A percentile compares a stretch with the other conserved stretches of the same genome.
Conservation (phyloP, 2,113 vertebrate genomes). For the Cynoglossus semilaevis region DNA sequence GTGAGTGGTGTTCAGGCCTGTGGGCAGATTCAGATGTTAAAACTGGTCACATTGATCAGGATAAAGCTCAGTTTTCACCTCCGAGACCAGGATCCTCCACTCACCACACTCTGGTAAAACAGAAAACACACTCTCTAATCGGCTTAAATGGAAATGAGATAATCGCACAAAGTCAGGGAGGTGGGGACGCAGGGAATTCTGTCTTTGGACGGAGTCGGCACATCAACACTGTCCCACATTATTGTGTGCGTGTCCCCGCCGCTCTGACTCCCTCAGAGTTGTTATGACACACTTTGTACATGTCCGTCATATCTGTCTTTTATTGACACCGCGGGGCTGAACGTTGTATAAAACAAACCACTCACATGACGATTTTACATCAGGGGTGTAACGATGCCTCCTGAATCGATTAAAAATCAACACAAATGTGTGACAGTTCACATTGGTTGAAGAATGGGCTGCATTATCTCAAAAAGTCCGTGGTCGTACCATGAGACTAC, state of each 20-base stretch:
- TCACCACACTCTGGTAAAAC: not conserved
- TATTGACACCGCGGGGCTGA: too few species aligned
- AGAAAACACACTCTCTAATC: constrained; percentile 10
- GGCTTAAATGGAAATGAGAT: constrained; percentile 18
- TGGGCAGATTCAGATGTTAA: constrained; percentile 18
- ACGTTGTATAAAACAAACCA: too few species aligned
- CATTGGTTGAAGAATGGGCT: too few species aligned
- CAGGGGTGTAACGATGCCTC: too few species aligned
- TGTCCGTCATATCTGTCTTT: not conserved
- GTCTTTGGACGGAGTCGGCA: not conserved
- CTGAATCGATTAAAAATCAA: too few species aligned
- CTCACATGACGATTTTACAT: too few species aligned
- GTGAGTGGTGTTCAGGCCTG: not conserved
- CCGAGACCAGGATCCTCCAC: not conserved
- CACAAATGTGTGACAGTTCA: too few species aligned
- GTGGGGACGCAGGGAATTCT: not conserved
- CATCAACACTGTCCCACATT: not conserved
- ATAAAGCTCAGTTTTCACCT: constrained; percentile 9
- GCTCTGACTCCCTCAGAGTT: not conserved
- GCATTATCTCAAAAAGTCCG: too few species aligned
- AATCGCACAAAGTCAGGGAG: not conserved
- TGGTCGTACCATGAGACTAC: too few species aligned
- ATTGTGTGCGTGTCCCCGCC: too few species aligned
- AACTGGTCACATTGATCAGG: constrained; percentile 11
- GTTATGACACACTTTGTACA: too few species aligned